A percentile compares a stretch with the other conserved stretches of the same genome.
Evolutionary conservation across 2,797 vertebrate genomes (phyloP).

Genomic region (Smutsia gigantea): DNA sequence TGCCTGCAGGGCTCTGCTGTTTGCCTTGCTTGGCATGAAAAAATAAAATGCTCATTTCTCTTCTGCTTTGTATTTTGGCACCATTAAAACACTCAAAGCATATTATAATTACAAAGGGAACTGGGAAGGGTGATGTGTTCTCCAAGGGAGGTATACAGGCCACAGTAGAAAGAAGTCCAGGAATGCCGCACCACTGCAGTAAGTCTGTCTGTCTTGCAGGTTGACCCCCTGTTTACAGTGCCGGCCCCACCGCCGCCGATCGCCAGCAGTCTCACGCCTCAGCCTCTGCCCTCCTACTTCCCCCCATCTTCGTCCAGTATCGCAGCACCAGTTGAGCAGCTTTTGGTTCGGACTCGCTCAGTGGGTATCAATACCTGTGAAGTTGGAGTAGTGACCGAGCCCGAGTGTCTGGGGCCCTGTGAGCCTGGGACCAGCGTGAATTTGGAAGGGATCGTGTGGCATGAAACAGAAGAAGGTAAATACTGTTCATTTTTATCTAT

Average conservation of each 20-base stretch:
- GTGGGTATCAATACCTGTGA: constrained; percentile 98
- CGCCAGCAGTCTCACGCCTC: constrained; percentile 89
- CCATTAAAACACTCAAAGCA: constrained; percentile 43
- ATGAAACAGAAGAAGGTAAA: constrained; percentile 99
- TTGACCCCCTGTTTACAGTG: constrained; percentile 95
- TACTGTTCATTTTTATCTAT: constrained; percentile 68
- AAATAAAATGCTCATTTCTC: constrained; percentile 63
- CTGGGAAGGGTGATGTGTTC: constrained; percentile 63
- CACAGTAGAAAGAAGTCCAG: not conserved
- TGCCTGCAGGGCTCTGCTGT: not conserved
- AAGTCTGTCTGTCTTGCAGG: constrained; percentile 90
- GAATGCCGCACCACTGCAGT: constrained; percentile 78
- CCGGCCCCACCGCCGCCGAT: constrained; percentile 91
- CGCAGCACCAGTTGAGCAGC: constrained; percentile 92
- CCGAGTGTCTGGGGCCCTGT: constrained; percentile 95
- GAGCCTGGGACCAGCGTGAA: constrained; percentile 98
- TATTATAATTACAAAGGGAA: constrained; percentile 58
- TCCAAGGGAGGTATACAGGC: constrained; percentile 68
- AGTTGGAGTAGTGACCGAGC: constrained; percentile 91
- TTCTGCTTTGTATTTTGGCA: constrained; percentile 67
- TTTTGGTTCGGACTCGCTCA: constrained; percentile 95
- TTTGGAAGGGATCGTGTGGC: constrained; percentile 99
- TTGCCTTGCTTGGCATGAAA: constrained; percentile 63
- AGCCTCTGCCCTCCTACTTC: constrained; percentile 91
- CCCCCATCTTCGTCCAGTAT: constrained; percentile 90